Percentiles rank a stretch among this genome's conserved stretches.
These are phyloP conservation scores for Cyclargus thomasi DNA, from an alignment of 1,140 invertebrate genomes.

Conservation along the genomic window DNA sequence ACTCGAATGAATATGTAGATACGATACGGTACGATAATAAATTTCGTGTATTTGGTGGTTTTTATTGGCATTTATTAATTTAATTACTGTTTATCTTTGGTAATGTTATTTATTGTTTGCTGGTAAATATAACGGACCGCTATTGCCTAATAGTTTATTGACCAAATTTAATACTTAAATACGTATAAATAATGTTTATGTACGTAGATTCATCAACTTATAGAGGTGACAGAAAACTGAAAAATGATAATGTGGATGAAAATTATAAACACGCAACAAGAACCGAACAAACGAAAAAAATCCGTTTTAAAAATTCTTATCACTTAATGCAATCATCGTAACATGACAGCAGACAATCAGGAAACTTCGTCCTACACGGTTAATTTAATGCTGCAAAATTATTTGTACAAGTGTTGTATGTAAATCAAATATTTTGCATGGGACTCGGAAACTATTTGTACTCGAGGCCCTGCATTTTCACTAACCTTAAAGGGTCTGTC, in stretches of 20 bases:
- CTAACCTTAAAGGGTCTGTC: slow-evolving; percentile 2
- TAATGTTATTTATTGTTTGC: slow-evolving; percentile 9
- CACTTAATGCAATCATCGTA: background rate
- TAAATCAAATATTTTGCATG: slow-evolving; percentile 1
- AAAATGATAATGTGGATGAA: background rate
- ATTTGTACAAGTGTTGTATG: background rate
- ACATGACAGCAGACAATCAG: background rate
- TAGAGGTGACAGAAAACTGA: background rate
- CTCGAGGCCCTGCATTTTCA: background rate
- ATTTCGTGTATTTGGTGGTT: slow-evolving; percentile 8
- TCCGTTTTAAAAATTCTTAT: background rate
- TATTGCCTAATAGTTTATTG: background rate
- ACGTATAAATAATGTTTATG: background rate
- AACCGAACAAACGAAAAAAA: background rate
- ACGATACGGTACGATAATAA: background rate
- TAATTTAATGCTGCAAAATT: background rate
- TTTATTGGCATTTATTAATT: slow-evolving; percentile 5
- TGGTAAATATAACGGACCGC: background rate
- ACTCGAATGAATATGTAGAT: background rate
- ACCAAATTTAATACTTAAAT: background rate
- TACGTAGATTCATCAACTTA: background rate
- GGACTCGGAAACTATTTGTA: background rate
- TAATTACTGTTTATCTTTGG: slow-evolving; percentile 7
- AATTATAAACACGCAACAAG: background rate
- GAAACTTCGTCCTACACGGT: background rate